Evolutionary conservation across 2,888 invertebrate genomes (phyloP), one percentile per base, ranked within the genome.

Genomic region (Agrochola macilenta): DNA sequence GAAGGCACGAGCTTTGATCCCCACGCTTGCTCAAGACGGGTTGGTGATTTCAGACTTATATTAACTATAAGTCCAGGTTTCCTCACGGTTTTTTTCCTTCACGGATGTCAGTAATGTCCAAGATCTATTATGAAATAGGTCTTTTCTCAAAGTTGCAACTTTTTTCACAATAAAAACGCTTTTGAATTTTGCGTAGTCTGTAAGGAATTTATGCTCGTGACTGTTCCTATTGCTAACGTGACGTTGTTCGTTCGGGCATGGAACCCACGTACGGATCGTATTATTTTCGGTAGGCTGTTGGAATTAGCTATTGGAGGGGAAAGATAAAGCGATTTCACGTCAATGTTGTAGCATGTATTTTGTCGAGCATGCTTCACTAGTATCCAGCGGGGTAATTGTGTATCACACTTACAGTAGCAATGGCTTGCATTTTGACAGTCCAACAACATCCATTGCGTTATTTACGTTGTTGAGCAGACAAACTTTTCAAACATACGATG

Each of bases 231-330:
- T n/a, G 60, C 60, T 60, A 58, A 69, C 60, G 49, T 46, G 49
- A 49, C 69, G n/a, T 69, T 81, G 70, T 63, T 69, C 66, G 39
- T 17, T 84, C 63, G 54, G 20, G 57, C 72, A 75, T 86, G 72
- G 79, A 14, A 64, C 49, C 49, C 71, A 78, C 74, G 86, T 75
- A 68, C 79, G 66, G 52, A 5, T 57, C 77, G n/a, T 65, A 75
- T 86, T 84, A 86, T 73, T 69, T 79, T 35, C 69, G 43, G 49
- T 14, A 70, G 86, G 71, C 83, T 66, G 74, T 78, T 70, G 52
- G 66, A 75, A 86, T 83, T 82, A 86, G 52, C 75, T 65, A 86
- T 63, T 64, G 66, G 54, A 86, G 74, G 20, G 83, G 74, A 86
- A 86, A 79, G 83, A 75, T 82, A 86, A 86, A 73, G 83, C 65